These are phyloP conservation scores for Hippopotamus amphibius DNA, from an alignment of 2,113 vertebrate genomes.

Conservation along the genomic window DNA sequence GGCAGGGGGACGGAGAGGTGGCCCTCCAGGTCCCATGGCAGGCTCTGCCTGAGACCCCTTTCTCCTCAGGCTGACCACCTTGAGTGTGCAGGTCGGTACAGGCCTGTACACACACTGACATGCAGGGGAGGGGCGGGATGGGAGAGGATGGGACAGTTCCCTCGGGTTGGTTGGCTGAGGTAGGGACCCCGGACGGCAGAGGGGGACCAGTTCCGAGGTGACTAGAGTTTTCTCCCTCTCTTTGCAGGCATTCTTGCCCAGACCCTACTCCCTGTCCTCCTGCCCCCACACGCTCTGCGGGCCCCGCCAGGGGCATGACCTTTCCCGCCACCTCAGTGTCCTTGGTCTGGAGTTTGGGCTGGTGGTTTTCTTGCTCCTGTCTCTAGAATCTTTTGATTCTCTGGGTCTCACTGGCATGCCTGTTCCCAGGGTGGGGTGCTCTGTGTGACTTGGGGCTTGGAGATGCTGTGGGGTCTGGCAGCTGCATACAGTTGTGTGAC, in stretches of 20 bases:
- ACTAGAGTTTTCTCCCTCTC: not conserved
- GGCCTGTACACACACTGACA: rapidly evolving
- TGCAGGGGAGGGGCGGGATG: not conserved
- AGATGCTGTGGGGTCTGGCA: not conserved
- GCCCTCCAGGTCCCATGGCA: not conserved
- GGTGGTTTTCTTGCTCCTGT: not conserved
- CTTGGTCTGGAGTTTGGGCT: not conserved
- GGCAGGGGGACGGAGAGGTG: not conserved
- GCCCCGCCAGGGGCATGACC: not conserved
- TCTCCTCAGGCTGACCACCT: not conserved
- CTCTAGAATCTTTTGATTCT: not conserved
- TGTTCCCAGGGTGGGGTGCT: not conserved
- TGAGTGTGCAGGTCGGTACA: not conserved
- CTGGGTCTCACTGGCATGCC: not conserved
- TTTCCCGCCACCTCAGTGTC: not conserved
- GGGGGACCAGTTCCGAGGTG: not conserved
- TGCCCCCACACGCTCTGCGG: not conserved
- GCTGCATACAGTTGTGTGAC: not conserved
- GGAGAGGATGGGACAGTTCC: not conserved
- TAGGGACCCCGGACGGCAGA: not conserved
- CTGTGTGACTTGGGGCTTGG: not conserved
- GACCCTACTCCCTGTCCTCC: not conserved
- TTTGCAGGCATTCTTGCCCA: not conserved
- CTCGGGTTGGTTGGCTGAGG: not conserved
- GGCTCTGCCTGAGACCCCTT: not conserved